Evolutionary conservation across 2,113 vertebrate species (phyloP), one percentile per base, ranked within the genome.

Genomic region (Smithornis capensis): DNA sequence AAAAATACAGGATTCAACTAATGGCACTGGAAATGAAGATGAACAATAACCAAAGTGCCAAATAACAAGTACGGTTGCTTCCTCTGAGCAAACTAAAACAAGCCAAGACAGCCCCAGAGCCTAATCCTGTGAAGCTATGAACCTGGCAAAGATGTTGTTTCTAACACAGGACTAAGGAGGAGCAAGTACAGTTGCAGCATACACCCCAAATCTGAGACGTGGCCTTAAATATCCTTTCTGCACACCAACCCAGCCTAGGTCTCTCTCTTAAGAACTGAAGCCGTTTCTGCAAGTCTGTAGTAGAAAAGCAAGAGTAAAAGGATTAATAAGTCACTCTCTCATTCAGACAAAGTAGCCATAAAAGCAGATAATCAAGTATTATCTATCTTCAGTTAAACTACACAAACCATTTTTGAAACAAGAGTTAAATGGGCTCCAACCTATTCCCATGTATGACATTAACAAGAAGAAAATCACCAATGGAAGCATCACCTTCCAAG

Each of bases 51-150:
- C 40, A 42, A 12, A 24, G 12, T 90, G 69, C 71, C 73, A 90
- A 92, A 81, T 49, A 47, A 73, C 76, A 90, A 90, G 85, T 35
- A 87, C n/a, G 33, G 76, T 71, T 62, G 78, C 52, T 90, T 93
- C 64, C 60, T 31, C 56, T 81, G 49, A 79, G 80, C 80, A 81
- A 81, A 95, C 56, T 3, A 2, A 57, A 84, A 89, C 95, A 96
- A 90, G 83, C 70, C 76, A 96, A 82, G 92, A 68, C 93, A 97
- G 64, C 71, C 56, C 22, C 76, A 86, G 73, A 93, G 82, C 52
- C 78, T 56, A 95, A 82, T 90, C 83, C 49, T 17, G 47, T 4
- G 3, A 83, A 92, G 35, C 77, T 81, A 44, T 19, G 64, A 64
- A 53, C 42, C 64, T 96, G 93, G 68, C 92, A 96, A 44, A 55